A percentile compares a stretch with the other conserved stretches of the same genome.
These are phyloP conservation scores for Lepidurus apus DNA, from an alignment of 1,140 invertebrate genomes.

Conservation along the genomic window DNA sequence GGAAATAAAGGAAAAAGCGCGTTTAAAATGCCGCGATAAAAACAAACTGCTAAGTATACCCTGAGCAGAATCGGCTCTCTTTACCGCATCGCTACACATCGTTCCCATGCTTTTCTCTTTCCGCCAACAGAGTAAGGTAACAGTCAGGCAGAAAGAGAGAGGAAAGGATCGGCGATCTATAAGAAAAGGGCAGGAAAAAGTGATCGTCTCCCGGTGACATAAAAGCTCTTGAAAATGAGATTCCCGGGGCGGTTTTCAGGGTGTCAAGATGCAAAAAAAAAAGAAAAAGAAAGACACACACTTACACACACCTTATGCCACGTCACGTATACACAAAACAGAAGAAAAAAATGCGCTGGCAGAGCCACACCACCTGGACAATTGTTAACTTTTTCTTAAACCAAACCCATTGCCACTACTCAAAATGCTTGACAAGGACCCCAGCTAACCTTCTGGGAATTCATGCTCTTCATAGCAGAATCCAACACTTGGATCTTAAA, in stretches of 20 bases:
- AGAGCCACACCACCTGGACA: neutral
- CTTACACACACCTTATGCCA: neutral
- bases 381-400: neutral
- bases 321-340: neutral
- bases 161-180: constrained; percentile 4
- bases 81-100: neutral
- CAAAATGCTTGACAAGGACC: neutral
- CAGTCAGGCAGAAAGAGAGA: neutral
- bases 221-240: constrained; percentile 22
- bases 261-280: neutral
- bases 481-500: neutral
- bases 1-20: neutral
- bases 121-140: neutral
- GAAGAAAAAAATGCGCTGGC: neutral
- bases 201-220: constrained; percentile 1
- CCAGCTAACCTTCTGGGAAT: neutral
- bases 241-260: constrained; percentile 1
- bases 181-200: neutral
- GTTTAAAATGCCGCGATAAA: neutral
- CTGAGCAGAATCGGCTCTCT: neutral
- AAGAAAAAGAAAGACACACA: neutral
- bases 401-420: neutral
- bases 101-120: neutral
- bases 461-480: neutral
- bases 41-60: neutral